Evolutionary conservation across 2,888 invertebrate genomes (phyloP).

Genomic region (Strigamia crassipes): DNA sequence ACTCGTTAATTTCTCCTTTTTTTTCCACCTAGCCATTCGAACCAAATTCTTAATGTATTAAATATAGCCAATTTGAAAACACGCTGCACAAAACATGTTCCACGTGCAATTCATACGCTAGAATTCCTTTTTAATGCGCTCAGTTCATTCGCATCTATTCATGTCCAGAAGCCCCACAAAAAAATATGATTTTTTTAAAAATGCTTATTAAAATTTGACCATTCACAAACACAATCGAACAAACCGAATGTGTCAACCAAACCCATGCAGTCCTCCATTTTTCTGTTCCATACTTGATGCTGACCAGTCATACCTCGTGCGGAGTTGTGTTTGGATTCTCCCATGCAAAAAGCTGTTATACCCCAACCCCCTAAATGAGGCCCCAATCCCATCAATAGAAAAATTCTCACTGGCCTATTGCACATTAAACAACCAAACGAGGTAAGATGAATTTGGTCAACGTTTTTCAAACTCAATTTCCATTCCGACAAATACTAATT

Average conservation of each 20-base stretch:
- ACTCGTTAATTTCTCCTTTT: too few relatives aligned
- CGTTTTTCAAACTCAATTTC: background rate
- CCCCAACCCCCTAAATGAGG: slow-evolving; percentile 34
- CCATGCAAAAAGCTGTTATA: slow-evolving; percentile 15
- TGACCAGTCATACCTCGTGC: background rate
- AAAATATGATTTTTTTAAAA: too few relatives aligned
- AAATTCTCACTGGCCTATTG: background rate
- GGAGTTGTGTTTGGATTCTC: background rate
- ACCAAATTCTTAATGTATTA: too few relatives aligned
- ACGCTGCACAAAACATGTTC: too few relatives aligned
- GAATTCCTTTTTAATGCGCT: too few relatives aligned
- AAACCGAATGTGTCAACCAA: background rate
- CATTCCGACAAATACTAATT: background rate
- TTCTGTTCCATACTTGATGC: background rate
- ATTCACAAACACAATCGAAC: background rate
- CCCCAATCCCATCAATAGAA: background rate
- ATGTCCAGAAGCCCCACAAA: too few relatives aligned
- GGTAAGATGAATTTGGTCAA: background rate
- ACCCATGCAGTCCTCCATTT: background rate
- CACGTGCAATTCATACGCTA: too few relatives aligned
- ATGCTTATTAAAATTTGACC: background rate
- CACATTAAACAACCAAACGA: background rate
- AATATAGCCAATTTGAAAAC: too few relatives aligned
- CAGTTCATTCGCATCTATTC: too few relatives aligned
- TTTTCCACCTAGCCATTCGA: too few relatives aligned